Conservation (phyloP, 2,888 invertebrate species). For the Eristalis tenax region DNA sequence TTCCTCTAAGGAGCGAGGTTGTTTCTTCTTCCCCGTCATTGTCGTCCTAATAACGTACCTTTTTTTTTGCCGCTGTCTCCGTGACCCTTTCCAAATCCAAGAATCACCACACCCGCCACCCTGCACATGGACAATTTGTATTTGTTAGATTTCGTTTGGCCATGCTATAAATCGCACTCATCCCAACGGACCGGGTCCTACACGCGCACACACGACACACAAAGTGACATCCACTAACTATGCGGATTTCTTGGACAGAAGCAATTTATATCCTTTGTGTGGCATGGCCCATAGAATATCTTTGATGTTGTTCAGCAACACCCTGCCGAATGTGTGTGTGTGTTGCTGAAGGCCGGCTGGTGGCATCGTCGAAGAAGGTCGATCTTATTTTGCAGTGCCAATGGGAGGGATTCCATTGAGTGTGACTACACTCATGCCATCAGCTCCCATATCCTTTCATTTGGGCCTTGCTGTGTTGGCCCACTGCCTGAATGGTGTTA, state of each 20-base stretch:
- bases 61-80: conserved; percentile 4
- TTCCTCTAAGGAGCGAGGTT: conserved; percentile 61
- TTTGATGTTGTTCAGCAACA: conserved; percentile 58
- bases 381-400: conserved; percentile 62
- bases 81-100: conserved; percentile 9
- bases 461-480: conserved; percentile 49
- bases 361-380: conserved; percentile 42
- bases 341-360: conserved; percentile 52
- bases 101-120: background rate
- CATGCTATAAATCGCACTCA: conserved; percentile 68
- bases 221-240: conserved; percentile 63
- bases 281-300: conserved; percentile 62
- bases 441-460: conserved; percentile 36
- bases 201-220: conserved; percentile 17
- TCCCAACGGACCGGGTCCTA: conserved; percentile 42
- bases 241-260: conserved; percentile 66
- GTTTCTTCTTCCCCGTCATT: conserved; percentile 9
- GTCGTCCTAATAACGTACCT: background rate
- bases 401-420: conserved; percentile 63
- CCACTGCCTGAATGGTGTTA: conserved; percentile 12
- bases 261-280: conserved; percentile 70
- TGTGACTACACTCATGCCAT: background rate
- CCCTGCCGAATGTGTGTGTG: conserved; percentile 43
- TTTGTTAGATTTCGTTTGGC: conserved; percentile 66
- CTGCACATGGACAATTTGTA: conserved; percentile 41